Evolutionary conservation across 2,113 vertebrate species (phyloP).

Genomic region (Erpornis zantholeuca): DNA sequence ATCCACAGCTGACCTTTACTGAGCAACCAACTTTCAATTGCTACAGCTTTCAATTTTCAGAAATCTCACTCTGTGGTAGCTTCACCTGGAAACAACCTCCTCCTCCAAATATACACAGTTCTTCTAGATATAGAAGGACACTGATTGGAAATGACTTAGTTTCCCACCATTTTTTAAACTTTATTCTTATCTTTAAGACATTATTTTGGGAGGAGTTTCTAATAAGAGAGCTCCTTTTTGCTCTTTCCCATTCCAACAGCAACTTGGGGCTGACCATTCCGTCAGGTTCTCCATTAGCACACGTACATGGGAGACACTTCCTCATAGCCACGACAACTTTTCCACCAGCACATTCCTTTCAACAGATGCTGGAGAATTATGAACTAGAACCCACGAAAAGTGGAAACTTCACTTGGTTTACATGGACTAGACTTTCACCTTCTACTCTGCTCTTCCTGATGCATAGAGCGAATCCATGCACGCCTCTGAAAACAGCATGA

Average conservation of each 20-base stretch:
- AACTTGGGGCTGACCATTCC: not conserved
- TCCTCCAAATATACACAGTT: not conserved
- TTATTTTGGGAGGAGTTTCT: fast-evolving
- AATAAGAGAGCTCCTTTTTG: fast-evolving
- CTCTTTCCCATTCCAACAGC: not conserved
- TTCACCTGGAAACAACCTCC: not conserved
- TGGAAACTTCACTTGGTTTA: not conserved
- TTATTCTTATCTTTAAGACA: not conserved
- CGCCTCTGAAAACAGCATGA: fast-evolving
- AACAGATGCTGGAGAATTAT: not conserved
- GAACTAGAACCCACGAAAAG: not conserved
- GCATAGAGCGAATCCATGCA: fast-evolving
- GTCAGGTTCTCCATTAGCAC: not conserved
- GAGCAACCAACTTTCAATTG: not conserved
- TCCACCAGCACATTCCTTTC: not conserved
- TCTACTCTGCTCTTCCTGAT: no score
- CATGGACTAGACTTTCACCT: fast-evolving
- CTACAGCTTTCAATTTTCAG: not conserved
- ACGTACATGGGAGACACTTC: not conserved
- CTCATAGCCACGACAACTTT: not conserved
- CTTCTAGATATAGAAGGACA: not conserved
- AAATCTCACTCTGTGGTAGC: not conserved
- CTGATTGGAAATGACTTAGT: fast-evolving
- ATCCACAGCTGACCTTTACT: not conserved
- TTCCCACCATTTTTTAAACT: not conserved